Evolutionary conservation across 1,140 invertebrate genomes (phyloP).

Genomic region (Euschistus heros): DNA sequence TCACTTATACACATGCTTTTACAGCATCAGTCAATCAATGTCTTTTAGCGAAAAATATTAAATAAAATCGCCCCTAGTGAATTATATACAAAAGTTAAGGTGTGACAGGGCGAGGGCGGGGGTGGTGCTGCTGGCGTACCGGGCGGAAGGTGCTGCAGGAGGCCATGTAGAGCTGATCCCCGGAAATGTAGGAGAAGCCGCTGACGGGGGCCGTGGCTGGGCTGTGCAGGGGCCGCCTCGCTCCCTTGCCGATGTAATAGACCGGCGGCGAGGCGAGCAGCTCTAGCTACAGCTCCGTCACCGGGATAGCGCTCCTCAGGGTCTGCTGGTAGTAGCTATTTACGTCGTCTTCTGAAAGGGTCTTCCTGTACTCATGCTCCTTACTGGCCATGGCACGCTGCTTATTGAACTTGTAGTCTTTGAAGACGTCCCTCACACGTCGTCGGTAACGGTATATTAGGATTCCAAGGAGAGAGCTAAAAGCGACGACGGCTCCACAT

Average conservation of each 20-base stretch:
- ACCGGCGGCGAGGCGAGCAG: constrained; percentile 48
- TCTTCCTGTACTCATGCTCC: constrained; percentile 79
- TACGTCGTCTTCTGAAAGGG: constrained; percentile 67
- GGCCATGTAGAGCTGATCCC: constrained; percentile 37
- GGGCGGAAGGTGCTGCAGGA: constrained; percentile 25
- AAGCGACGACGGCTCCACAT: constrained; percentile 52
- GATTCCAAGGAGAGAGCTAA: constrained; percentile 54
- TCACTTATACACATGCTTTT: too few relatives aligned
- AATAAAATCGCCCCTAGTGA: too few relatives aligned
- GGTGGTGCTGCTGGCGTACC: not conserved
- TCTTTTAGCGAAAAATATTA: too few relatives aligned
- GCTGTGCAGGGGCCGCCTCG: constrained; percentile 37
- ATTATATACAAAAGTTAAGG: not conserved
- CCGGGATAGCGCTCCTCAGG: constrained; percentile 57
- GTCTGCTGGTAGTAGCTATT: constrained; percentile 45
- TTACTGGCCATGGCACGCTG: constrained; percentile 57
- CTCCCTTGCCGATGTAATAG: constrained; percentile 40
- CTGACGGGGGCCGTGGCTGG: constrained; percentile 21
- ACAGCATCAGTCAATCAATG: too few relatives aligned
- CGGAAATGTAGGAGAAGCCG: constrained; percentile 59
- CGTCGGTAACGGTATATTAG: constrained; percentile 65
- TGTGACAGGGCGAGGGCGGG: not conserved
- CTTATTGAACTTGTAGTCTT: constrained; percentile 73
- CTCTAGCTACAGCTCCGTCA: constrained; percentile 89
- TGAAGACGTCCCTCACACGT: constrained; percentile 61